Evolutionary conservation across 2,797 vertebrate species (phyloP).

Genomic region (Myotis findleyi): DNA sequence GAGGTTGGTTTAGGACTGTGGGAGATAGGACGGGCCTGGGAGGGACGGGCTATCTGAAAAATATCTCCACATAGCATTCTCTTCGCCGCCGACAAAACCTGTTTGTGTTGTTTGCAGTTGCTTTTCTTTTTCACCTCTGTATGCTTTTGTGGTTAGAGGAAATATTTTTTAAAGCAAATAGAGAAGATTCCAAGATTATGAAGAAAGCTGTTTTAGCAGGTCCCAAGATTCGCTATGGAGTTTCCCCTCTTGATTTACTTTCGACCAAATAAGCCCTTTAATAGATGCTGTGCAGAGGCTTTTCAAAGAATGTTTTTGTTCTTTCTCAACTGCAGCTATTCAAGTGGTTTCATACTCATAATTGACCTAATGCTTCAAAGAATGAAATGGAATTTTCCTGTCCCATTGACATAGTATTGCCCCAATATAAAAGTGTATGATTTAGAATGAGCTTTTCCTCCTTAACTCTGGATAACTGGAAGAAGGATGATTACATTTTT

Average conservation of each 20-base stretch:
- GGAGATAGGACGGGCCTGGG: neutral
- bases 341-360: neutral
- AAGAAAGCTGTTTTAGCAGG: slow-evolving; percentile 24
- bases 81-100: neutral
- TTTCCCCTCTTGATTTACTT: slow-evolving; percentile 1
- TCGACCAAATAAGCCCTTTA: neutral
- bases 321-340: slow-evolving; percentile 25
- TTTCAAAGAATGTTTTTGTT: slow-evolving; percentile 63
- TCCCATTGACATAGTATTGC: neutral
- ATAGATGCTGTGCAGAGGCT: neutral
- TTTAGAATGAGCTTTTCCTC: neutral
- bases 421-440: neutral
- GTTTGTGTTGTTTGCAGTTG: neutral
- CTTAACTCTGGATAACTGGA: neutral
- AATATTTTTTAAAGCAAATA: neutral
- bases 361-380: slow-evolving; percentile 37
- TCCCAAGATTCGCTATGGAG: neutral
- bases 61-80: neutral
- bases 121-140: neutral
- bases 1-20: neutral
- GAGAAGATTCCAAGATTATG: neutral
- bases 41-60: accelerated
- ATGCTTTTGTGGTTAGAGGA: neutral
- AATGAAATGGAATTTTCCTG: slow-evolving; percentile 65
- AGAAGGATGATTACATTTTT: neutral